Evolutionary conservation across 2,113 vertebrate species (phyloP).

Genomic region (Amia ocellicauda): DNA sequence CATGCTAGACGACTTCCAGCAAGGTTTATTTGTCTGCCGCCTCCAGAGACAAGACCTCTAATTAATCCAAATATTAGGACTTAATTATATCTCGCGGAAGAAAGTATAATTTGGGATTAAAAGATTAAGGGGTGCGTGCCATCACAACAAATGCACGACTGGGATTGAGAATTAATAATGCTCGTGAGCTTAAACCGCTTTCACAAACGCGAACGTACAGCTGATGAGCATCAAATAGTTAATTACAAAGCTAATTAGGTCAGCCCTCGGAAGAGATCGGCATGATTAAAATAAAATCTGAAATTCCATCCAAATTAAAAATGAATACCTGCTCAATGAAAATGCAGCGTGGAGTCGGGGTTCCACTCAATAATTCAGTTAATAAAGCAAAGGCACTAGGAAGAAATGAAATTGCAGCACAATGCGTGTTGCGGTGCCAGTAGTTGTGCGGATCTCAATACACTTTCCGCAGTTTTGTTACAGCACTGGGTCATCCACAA

Average conservation of each 20-base stretch:
- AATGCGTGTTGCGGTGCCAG: too few relatives aligned
- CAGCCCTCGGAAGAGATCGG: slow-evolving; percentile 24
- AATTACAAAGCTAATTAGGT: slow-evolving; percentile 40
- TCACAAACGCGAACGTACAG: background rate
- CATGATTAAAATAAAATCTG: slow-evolving; percentile 33
- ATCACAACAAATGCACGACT: slow-evolving; percentile 36
- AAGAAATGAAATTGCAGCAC: slow-evolving; percentile 13
- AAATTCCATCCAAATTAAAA: slow-evolving; percentile 33
- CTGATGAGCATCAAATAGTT: slow-evolving; percentile 37
- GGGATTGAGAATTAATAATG: slow-evolving; percentile 4
- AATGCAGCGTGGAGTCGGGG: slow-evolving; percentile 13
- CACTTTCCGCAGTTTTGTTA: too few relatives aligned
- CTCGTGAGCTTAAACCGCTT: background rate
- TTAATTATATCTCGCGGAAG: slow-evolving; percentile 39
- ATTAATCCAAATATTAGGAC: slow-evolving; percentile 39
- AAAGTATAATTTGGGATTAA: slow-evolving; percentile 40
- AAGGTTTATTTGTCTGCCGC: slow-evolving; percentile 1
- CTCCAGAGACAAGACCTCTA: slow-evolving; percentile 17
- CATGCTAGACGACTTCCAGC: background rate
- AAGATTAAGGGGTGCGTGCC: slow-evolving; percentile 33
- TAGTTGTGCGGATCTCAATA: too few relatives aligned
- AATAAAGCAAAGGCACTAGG: slow-evolving; percentile 16
- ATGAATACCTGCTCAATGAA: slow-evolving; percentile 35
- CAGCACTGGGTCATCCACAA: too few relatives aligned
- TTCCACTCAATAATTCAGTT: slow-evolving; percentile 22